Base-by-base conservation (phyloP, 2,113 vertebrate species). In the Sprattus sprattus region DNA sequence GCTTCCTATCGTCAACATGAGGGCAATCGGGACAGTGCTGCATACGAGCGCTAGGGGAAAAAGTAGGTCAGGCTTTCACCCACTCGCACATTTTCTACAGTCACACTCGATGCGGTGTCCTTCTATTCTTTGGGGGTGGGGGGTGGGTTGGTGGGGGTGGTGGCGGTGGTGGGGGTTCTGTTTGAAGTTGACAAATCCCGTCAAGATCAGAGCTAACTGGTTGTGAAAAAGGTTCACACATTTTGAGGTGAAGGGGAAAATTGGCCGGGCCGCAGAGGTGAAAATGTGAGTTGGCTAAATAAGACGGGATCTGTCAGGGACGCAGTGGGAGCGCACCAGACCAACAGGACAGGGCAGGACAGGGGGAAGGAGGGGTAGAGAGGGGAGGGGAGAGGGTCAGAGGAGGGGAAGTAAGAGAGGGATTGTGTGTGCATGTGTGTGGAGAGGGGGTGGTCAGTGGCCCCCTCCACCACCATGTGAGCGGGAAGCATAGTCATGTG, bases 331-430 rank as follows among this genome's bases (percentile, higher is more conserved):
- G n/a, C n/a, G 10, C 64, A 3, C 25, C 64, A 71, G 25, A 81
- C 28, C 20, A 67, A 22, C 32, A 45, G 45, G 49, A 91, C 82
- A 81, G 32, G 84, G 32, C 18, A 4, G 83, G 81, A 80, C 82
- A 84, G 88, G 86, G 88, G 90, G 90, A 89, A 88, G 89, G 88
- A 85, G 88, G 84, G 88, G 91, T 39, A 88, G 90, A 88, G 90
- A 86, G 49, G 16, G 89, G 89, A 90, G 87, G 91, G 90, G 85
- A 57, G 91, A 80, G 89, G 88, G 92, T 93, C 90, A 93, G 91
- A 91, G 91, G 93, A 93, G 88, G 47, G 92, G 89, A 91, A 89
- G 90, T 91, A 90, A 93, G 92, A 93, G 92, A 92, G 83, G 16
- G 20, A 20, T 49, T 49, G 47, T 8, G 47, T 6, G 47, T 6